Conservation (phyloP, 2,797 vertebrate species). For the Catharus ustulatus region DNA sequence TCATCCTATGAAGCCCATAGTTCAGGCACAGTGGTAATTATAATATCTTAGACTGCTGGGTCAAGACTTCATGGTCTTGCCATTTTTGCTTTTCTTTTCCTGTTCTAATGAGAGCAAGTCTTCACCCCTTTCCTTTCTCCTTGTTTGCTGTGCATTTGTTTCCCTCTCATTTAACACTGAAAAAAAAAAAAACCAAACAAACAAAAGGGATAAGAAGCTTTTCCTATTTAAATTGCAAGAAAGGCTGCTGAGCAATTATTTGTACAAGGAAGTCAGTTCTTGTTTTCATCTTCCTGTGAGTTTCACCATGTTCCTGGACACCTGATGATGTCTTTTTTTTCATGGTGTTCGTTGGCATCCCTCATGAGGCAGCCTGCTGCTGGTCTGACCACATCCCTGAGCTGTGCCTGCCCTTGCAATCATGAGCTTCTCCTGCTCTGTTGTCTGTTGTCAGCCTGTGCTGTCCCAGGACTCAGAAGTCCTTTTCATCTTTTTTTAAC, state of each 20-base stretch:
- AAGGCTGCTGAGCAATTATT: not conserved
- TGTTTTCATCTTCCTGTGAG: not conserved
- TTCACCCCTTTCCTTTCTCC: not conserved
- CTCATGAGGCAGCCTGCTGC: not conserved
- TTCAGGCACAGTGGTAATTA: not conserved
- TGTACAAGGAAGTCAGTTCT: not conserved
- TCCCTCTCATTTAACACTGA: not conserved
- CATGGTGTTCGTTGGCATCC: not conserved
- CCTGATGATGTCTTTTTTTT: not conserved
- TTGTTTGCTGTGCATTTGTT: not conserved
- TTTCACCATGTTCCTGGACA: not conserved
- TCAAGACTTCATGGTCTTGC: not conserved
- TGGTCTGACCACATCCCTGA: rapidly evolving
- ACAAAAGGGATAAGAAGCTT: not conserved
- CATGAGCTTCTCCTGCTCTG: not conserved
- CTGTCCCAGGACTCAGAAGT: not conserved
- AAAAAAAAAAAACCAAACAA: not conserved
- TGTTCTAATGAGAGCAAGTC: not conserved
- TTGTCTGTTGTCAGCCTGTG: not conserved
- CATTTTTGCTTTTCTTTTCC: not conserved
- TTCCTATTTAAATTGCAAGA: not conserved
- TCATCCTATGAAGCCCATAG: rapidly evolving
- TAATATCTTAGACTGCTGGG: not conserved
- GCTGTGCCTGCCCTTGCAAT: not conserved
- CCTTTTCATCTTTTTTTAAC: not conserved